Conservation (phyloP, 2,113 vertebrate genomes). For the Dicrurus megarhynchus region DNA sequence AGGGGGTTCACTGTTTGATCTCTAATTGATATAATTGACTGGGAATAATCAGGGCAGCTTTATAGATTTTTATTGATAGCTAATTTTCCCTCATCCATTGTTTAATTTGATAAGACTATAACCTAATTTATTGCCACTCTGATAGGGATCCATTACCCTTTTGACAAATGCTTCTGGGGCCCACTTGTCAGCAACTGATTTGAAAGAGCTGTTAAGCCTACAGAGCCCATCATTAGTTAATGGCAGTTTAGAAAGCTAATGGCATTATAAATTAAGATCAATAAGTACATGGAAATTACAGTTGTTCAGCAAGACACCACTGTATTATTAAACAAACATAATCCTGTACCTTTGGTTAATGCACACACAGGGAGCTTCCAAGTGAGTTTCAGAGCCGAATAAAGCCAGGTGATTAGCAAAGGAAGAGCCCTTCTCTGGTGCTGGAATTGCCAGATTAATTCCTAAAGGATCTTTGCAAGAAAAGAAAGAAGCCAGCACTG, state of each 20-base stretch:
- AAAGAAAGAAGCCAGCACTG: background rate
- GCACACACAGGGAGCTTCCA: slow-evolving; percentile 21
- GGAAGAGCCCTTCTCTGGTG: slow-evolving; percentile 32
- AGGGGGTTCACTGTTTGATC: slow-evolving; percentile 84
- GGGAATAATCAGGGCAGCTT: slow-evolving; percentile 78
- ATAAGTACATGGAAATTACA: slow-evolving; percentile 83
- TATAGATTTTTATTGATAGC: slow-evolving; percentile 85
- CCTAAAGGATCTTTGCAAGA: slow-evolving; percentile 29
- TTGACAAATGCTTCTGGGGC: slow-evolving; percentile 83
- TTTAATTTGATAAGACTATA: slow-evolving; percentile 81
- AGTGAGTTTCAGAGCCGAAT: slow-evolving; percentile 47
- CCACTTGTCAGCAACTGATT: slow-evolving; percentile 81
- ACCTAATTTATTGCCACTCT: slow-evolving; percentile 83
- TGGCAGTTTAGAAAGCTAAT: slow-evolving; percentile 83
- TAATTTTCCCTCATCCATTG: slow-evolving; percentile 82
- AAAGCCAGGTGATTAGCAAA: slow-evolving; percentile 62
- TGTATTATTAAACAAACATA: slow-evolving; percentile 75
- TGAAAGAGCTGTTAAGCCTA: slow-evolving; percentile 79
- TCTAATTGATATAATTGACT: slow-evolving; percentile 88
- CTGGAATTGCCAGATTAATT: slow-evolving; percentile 46
- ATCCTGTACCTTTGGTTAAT: slow-evolving; percentile 65
- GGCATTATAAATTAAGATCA: slow-evolving; percentile 84
- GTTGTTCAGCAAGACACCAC: slow-evolving; percentile 74
- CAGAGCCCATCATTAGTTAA: slow-evolving; percentile 81
- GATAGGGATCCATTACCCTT: slow-evolving; percentile 82